Evolutionary conservation across 2,797 vertebrate species (phyloP), one percentile per base, ranked within the genome.

Genomic region (Crypturellus tataupa): DNA sequence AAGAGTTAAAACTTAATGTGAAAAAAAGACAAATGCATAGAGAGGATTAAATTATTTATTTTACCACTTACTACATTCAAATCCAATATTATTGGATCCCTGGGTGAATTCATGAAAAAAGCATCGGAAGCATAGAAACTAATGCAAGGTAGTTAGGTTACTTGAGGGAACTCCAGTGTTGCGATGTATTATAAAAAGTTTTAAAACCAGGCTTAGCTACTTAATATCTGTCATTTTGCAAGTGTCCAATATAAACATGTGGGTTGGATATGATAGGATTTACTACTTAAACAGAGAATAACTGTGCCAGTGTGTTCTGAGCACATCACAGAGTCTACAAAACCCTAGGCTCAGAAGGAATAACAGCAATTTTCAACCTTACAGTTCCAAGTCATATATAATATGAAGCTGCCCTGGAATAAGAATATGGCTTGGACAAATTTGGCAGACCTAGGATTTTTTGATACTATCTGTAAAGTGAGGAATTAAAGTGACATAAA

Each of bases 191-290:
- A 40, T 15, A 72, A 69, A 53, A 95, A 63, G 65, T 69, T 93
- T 79, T 81, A 42, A 89, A 94, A 46, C 58, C 27, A 72, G 59
- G 18, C 63, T 94, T 95, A 93, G 65, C 33, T 93, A 80, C 60
- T 80, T 93, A 95, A 29, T 85, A 64, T 80, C 71, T 93, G 60
- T 90, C 24, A 72, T 91, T 91, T 92, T 90, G 12, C 39, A 70
- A 69, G 73, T 88, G 33, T 87, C 91, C 93, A 89, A 12, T 76
- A 56, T 81, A 95, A 96, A 93, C 77, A 83, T 47, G 65, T 90
- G 58, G 31, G 25, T 86, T 91, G 87, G 70, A 91, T 90, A 31
- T 76, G 82, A 86, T 76, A 88, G 85, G 80, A 90, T 96, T 94
- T 94, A 33, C 68, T 91, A 23, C 80, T 94, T 91, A 89, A 72